Evolutionary conservation across 2,113 vertebrate species (phyloP), one percentile per base, ranked within the genome.

Genomic region (Chloroceryle aenea): DNA sequence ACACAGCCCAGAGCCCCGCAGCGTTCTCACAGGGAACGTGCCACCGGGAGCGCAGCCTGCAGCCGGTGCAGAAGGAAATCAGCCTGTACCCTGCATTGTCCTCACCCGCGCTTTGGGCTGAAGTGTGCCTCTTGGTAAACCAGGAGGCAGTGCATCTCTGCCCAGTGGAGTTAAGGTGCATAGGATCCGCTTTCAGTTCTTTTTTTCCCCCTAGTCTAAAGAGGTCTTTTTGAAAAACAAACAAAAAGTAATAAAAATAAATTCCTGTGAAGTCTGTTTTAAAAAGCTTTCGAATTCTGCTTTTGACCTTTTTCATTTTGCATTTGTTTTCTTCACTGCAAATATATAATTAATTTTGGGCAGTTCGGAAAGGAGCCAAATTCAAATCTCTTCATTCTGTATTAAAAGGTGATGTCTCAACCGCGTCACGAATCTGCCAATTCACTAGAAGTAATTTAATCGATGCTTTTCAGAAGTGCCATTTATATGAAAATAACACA

Each of bases 151-250:
- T 26, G 18, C 23, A 30, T 25, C 53, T 82, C 40, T 76, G 25
- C 21, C n/a, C 63, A 13, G 8, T 6, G 0, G 0, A 64, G 4
- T 52, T 38, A n/a, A 25, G 10, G 40, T 74, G n/a, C 4, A 0
- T 56, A 47, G 68, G 25, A 68, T 16, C 9, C 6, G 5, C 47
- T 50, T 89, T 27, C 42, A 3, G 5, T 38, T 22, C 45, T 55
- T 38, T 36, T 18, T 20, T 32, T 1, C 3, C 5, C 13, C 2
- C 10, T 4, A 4, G 3, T 36, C 19, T 23, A 20, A 47, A 68
- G 42, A 27, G 16, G 1, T 30, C 9, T 52, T 55, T 8, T n/a
- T 50, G 27, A 29, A 43, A 50, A 56, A 67, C 22, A 34, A 68
- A 27, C 6, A 47, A 45, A 45, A 12, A 12, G 23, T 50, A 23